Evolutionary conservation across 2,888 invertebrate genomes (phyloP), one percentile per base, ranked within the genome.

Genomic region (Tridacna crocea): DNA sequence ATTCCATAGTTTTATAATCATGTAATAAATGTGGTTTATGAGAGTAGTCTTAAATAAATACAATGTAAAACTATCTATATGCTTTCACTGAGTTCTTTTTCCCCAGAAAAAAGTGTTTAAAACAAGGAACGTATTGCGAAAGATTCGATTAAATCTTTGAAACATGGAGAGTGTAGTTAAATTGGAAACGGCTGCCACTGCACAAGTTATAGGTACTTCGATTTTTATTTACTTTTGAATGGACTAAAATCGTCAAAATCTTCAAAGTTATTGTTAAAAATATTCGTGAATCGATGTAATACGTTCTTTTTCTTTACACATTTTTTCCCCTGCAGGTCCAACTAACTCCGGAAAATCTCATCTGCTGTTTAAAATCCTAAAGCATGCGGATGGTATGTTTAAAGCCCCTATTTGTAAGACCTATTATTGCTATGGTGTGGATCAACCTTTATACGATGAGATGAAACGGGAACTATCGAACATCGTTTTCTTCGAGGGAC

Each of bases 401-500:
- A 72, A 17, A 26, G 46, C 36, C 24, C 77, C 77, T 11, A 55
- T 70, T n/a, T 47, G 19, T 12, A 47, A 48, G 22, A 77, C 47
- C 22, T 72, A 72, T 22, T 77, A 36, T 51, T 72, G 72, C 48
- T 77, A 72, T 26, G 72, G 77, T 19, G 77, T 77, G 46, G 36
- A 77, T 51, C 77, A 72, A 63, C 72, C 61, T n/a, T 22, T 77
- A 17, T 77, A 72, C 63, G 72, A 77, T 63, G 72, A 70, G 22
- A 78, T 78, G 72, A 75, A 75, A 63, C 48, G 15, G 36, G 36
- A 36, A n/a, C 27, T 78, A 46, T 10, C 68, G 19, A 60, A 72
- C 46, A 68, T 82, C 0, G 70, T 58, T 19, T 79, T 79, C 61
- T 46, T 68, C 48, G 48, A 79, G 17, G 82, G 82, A 19, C 19